A percentile compares a stretch with the other conserved stretches of the same genome.
These are phyloP conservation scores for Ophioderma brevispina DNA, from an alignment of 35 echinoderm and acorn worm species.

Conservation along the genomic window DNA sequence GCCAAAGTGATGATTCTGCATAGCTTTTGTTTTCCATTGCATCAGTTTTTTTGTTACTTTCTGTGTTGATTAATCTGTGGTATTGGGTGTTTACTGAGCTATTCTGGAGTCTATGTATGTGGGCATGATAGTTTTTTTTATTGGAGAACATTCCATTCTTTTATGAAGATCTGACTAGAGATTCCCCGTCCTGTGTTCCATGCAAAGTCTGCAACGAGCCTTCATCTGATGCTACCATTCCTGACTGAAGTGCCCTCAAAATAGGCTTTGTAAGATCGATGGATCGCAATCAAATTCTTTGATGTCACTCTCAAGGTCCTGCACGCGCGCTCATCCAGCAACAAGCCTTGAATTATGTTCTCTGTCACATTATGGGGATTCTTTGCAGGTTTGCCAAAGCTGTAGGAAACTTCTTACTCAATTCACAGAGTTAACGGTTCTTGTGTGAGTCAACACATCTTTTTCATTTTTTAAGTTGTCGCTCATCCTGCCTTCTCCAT, in stretches of 20 bases:
- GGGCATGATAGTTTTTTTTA: constrained; percentile 5
- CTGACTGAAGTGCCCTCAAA: constrained; percentile 24
- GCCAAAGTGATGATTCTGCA: no score
- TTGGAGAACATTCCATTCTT: constrained; percentile 26
- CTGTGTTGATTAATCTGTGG: not conserved
- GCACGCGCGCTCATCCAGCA: not conserved
- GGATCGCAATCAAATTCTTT: constrained; percentile 29
- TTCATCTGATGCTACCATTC: constrained; percentile 7
- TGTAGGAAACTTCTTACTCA: constrained; percentile 14
- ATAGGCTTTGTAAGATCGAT: constrained; percentile 6
- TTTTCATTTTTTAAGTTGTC: constrained; percentile 24
- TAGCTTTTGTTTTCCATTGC: no score
- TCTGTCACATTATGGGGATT: not conserved
- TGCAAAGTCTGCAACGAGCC: constrained; percentile 24
- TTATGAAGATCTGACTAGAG: not conserved
- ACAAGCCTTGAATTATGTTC: not conserved
- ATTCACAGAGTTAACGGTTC: constrained; percentile 25
- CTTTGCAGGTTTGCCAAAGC: not conserved
- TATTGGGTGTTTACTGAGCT: constrained; percentile 22
- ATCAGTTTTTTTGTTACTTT: constrained; percentile 35
- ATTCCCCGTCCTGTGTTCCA: constrained; percentile 1
- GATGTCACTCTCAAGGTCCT: constrained; percentile 12
- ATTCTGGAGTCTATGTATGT: not conserved
- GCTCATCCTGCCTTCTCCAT: constrained; percentile 13
- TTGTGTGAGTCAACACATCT: constrained; percentile 1